A percentile compares a stretch with the other conserved stretches of the same genome.
These are phyloP conservation scores for Perccottus glenii DNA, from an alignment of 2,113 vertebrate genomes.

Conservation along the genomic window DNA sequence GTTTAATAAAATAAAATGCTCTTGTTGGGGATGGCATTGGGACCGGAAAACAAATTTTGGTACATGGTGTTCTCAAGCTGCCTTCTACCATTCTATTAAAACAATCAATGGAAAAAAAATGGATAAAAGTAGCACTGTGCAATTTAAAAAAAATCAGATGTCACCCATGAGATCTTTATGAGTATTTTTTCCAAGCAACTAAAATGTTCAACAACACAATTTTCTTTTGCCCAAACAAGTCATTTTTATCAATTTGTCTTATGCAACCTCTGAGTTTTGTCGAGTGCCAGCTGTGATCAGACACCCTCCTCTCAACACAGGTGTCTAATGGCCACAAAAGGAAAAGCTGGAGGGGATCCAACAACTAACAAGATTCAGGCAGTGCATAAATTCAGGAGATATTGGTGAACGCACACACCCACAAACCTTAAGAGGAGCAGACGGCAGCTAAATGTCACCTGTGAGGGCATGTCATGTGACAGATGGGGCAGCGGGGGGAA, in stretches of 20 bases:
- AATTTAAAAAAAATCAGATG: too few species aligned
- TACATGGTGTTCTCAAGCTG: too few species aligned
- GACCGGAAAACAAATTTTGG: too few species aligned
- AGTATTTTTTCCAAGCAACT: too few species aligned
- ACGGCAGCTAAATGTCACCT: slow-evolving; percentile 38
- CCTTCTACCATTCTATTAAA: too few species aligned
- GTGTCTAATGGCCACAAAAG: slow-evolving; percentile 43
- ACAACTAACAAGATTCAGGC: neutral
- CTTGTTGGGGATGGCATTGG: too few species aligned
- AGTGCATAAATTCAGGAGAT: neutral
- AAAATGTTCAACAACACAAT: slow-evolving; percentile 1
- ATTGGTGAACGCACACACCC: neutral
- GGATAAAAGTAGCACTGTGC: too few species aligned
- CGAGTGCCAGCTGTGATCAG: slow-evolving; percentile 32
- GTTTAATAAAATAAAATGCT: too few species aligned
- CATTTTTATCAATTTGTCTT: slow-evolving; percentile 9
- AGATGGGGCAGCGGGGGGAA: slow-evolving; percentile 24
- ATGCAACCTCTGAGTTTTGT: slow-evolving; percentile 29
- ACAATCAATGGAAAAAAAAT: too few species aligned
- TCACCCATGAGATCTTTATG: too few species aligned
- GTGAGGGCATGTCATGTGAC: slow-evolving; percentile 22
- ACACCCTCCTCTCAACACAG: slow-evolving; percentile 29
- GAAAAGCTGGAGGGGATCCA: slow-evolving; percentile 11
- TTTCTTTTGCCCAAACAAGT: neutral
- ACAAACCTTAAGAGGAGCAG: slow-evolving; percentile 20